Evolutionary conservation across 2,113 vertebrate genomes (phyloP).

Genomic region (Prolemur simus): DNA sequence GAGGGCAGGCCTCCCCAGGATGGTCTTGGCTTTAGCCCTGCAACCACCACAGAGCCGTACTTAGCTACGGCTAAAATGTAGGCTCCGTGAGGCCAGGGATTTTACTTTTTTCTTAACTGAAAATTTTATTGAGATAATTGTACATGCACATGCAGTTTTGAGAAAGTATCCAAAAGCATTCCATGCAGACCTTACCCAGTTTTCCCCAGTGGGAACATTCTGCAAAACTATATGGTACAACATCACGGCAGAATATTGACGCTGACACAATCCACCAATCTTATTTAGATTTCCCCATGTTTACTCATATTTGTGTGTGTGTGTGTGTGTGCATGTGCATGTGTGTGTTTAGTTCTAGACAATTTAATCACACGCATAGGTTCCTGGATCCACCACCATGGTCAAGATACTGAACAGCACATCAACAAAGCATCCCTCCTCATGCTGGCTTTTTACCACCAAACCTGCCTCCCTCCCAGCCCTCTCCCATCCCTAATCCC

Average conservation of each 20-base stretch:
- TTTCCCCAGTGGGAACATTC: neutral
- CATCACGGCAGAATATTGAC: neutral
- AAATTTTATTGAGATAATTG: neutral
- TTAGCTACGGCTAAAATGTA: neutral
- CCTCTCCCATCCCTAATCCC: neutral
- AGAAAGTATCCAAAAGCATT: neutral
- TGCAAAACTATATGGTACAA: neutral
- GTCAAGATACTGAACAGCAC: neutral
- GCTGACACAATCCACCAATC: neutral
- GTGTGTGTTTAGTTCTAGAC: neutral
- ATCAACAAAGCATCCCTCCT: neutral
- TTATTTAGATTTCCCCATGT: neutral
- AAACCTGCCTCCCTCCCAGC: neutral
- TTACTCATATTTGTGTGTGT: neutral
- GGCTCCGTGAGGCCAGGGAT: neutral
- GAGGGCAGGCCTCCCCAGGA: neutral
- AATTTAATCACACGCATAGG: neutral
- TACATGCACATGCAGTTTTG: neutral
- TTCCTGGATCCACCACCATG: neutral
- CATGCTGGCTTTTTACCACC: neutral
- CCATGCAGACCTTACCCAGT: neutral
- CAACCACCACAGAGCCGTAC: neutral
- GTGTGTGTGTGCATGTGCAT: no score
- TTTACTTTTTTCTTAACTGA: neutral
- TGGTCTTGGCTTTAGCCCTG: neutral